These are phyloP conservation scores for mouse (Mus musculus) DNA, from an alignment of 2,113 vertebrate genomes.

Conservation along the genomic window DNA sequence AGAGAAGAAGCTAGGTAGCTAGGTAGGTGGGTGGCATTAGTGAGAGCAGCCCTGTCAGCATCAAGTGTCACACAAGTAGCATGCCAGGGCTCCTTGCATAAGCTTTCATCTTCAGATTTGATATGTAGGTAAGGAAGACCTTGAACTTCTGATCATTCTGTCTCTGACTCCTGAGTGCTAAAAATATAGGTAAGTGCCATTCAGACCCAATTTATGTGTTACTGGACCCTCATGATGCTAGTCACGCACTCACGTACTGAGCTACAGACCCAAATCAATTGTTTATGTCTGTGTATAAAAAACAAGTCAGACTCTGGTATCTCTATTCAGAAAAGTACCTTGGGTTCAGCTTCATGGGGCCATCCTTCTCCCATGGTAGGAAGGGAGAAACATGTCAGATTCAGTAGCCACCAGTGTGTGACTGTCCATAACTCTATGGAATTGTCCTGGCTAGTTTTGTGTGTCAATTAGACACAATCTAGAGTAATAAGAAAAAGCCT, in stretches of 20 bases:
- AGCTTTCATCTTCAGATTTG: background rate
- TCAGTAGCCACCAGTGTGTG: too few relatives aligned
- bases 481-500: too few relatives aligned
- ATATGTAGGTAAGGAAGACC: background rate
- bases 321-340: background rate
- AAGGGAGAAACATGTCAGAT: too few relatives aligned
- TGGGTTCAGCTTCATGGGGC: background rate
- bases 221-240: background rate
- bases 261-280: background rate
- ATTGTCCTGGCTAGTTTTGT: too few relatives aligned
- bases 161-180: background rate
- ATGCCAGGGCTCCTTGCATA: background rate
- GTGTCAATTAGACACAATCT: too few relatives aligned
- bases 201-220: background rate
- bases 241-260: background rate
- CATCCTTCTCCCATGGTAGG: too few relatives aligned
- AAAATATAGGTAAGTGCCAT: background rate
- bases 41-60: background rate
- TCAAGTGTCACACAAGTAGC: background rate
- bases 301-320: background rate
- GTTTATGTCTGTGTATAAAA: background rate
- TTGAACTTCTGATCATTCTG: background rate
- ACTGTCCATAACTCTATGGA: too few relatives aligned
- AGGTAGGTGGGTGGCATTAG: background rate
- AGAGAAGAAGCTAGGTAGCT: too few relatives aligned